A percentile compares a stretch with the other conserved stretches of the same genome.
Evolutionary conservation across 2,113 vertebrate species (phyloP).

Genomic region (Gallinago media): DNA sequence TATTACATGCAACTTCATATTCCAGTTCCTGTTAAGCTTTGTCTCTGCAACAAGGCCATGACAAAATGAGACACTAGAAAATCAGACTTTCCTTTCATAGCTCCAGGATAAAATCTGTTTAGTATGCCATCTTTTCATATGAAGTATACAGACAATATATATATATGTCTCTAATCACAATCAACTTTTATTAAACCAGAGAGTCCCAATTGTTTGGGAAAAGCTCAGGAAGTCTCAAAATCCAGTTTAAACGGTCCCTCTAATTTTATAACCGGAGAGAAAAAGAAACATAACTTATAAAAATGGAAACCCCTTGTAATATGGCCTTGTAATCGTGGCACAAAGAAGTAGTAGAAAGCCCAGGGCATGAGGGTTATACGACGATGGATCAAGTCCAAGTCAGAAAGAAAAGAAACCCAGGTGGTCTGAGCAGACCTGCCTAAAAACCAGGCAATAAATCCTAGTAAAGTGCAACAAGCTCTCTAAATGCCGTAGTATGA

Average conservation of each 20-base stretch:
- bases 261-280: background rate
- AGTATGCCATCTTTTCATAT: background rate
- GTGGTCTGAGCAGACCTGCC: background rate
- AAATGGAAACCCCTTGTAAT: background rate
- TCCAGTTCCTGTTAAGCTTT: background rate
- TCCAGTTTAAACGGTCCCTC: background rate
- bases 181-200: background rate
- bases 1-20: background rate
- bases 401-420: slow-evolving; percentile 33
- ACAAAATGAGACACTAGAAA: background rate
- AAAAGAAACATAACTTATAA: background rate
- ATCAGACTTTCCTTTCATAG: background rate
- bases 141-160: background rate
- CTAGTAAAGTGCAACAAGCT: background rate
- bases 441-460: background rate
- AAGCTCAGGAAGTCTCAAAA: background rate
- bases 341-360: background rate
- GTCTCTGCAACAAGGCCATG: background rate
- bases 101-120: background rate
- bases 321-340: background rate
- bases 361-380: background rate
- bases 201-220: background rate
- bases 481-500: background rate
- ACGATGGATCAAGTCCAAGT: background rate
- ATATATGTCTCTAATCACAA: background rate